Conservation (phyloP, 2,113 vertebrate species). For the Anolis carolinensis region DNA sequence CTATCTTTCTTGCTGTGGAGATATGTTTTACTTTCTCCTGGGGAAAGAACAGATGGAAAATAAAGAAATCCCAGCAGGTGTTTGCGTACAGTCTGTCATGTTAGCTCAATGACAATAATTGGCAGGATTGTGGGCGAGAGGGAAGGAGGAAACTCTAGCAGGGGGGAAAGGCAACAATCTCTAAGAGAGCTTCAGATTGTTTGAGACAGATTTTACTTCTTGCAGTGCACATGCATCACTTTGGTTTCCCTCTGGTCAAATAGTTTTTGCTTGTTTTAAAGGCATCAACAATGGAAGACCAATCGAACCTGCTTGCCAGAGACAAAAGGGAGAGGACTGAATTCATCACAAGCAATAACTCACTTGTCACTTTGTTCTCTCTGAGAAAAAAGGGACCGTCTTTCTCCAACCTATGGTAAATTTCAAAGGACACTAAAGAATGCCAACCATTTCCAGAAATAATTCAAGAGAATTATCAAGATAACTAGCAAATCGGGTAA, state of each 20-base stretch:
- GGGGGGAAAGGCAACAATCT: neutral
- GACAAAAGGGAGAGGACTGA: neutral
- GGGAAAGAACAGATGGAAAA: slow-evolving; percentile 28
- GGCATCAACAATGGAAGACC: neutral
- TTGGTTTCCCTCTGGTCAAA: neutral
- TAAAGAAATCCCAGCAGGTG: neutral
- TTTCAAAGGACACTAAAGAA: slow-evolving; percentile 15
- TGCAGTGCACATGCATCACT: neutral
- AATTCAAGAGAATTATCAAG: neutral
- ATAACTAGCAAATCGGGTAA: neutral
- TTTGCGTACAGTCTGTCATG: neutral
- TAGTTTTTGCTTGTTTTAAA: neutral
- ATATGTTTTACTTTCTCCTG: slow-evolving; percentile 4
- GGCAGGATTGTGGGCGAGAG: rapidly evolving
- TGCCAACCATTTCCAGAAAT: neutral
- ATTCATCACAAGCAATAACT: neutral
- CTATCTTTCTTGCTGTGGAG: neutral
- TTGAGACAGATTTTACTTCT: neutral
- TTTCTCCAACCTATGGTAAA: neutral
- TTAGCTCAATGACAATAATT: slow-evolving; percentile 6
- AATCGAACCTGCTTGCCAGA: neutral
- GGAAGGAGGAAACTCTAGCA: neutral
- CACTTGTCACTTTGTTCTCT: neutral
- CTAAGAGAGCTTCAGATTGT: neutral
- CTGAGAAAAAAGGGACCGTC: neutral